phyloP scores from a whole-genome alignment of 37 sponge, comb jelly and placozoan genomes.

The Agelas oroides region DNA sequence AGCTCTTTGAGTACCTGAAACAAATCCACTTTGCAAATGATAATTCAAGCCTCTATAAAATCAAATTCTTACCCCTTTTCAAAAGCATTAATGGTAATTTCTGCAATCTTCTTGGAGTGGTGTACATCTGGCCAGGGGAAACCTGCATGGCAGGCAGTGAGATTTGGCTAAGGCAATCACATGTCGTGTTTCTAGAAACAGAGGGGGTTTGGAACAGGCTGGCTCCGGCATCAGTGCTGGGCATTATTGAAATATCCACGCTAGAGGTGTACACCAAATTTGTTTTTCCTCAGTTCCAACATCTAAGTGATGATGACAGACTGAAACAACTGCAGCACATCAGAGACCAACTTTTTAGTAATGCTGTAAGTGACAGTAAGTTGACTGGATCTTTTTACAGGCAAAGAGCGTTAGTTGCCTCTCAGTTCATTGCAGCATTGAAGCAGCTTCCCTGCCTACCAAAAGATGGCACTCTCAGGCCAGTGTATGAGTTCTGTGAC shows the following conservation, averaged over 20 bases:
- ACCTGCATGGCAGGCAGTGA: slow-evolving; percentile 19
- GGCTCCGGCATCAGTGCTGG: neutral
- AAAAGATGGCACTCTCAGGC: neutral
- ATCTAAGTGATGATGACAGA: neutral
- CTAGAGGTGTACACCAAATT: slow-evolving; percentile 32
- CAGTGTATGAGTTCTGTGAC: slow-evolving; percentile 19
- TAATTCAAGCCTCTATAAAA: neutral
- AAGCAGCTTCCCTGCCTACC: slow-evolving; percentile 5
- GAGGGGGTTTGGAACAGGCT: slow-evolving; percentile 40
- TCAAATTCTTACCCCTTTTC: slow-evolving; percentile 1
- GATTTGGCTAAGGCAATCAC: slow-evolving; percentile 9
- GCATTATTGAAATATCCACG: slow-evolving; percentile 10
- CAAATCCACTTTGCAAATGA: neutral
- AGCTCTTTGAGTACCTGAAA: neutral
- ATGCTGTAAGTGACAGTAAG: neutral
- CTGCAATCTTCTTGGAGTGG: neutral
- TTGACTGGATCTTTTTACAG: neutral
- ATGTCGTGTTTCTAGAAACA: slow-evolving; percentile 37
- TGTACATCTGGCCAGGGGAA: slow-evolving; percentile 34
- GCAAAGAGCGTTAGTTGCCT: neutral
- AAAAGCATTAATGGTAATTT: neutral
- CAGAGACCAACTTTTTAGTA: slow-evolving; percentile 1
- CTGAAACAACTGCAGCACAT: slow-evolving; percentile 1
- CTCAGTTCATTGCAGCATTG: neutral
- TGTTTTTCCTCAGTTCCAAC: neutral